phyloP scores from a whole-genome alignment of 2,888 invertebrate genomes.

The Abscondita cerata region DNA sequence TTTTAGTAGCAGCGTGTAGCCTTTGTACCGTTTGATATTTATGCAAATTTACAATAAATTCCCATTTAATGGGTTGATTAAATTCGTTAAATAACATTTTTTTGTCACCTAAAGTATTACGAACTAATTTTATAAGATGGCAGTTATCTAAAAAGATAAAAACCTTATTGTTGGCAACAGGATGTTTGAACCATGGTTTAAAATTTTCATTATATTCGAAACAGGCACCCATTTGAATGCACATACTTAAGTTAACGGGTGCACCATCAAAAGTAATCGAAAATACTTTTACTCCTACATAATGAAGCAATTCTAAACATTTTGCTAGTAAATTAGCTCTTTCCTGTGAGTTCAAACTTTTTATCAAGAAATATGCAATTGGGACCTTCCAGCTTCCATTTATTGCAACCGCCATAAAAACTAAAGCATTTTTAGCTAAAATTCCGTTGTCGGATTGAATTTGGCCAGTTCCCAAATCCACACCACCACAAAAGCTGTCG shows the following conservation, averaged over 20 bases:
- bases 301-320: constrained; percentile 31
- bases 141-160: constrained; percentile 20
- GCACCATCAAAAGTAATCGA: constrained; percentile 23
- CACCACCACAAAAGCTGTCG: constrained; percentile 44
- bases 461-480: constrained; percentile 41
- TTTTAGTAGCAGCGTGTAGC: constrained; percentile 34
- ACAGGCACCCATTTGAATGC: constrained; percentile 21
- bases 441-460: constrained; percentile 35
- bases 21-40: constrained; percentile 37
- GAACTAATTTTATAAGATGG: constrained; percentile 19
- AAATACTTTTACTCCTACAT: constrained; percentile 29
- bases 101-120: constrained; percentile 23
- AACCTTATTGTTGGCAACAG: constrained; percentile 3
- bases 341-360: constrained; percentile 39
- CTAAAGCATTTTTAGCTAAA: constrained; percentile 43
- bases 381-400: constrained; percentile 45
- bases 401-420: constrained; percentile 40
- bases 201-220: constrained; percentile 13
- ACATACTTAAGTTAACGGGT: constrained; percentile 25
- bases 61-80: constrained; percentile 30
- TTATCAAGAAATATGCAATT: constrained; percentile 44
- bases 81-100: constrained; percentile 5
- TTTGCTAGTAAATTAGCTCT: constrained; percentile 38
- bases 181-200: constrained; percentile 34
- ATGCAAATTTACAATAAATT: constrained; percentile 36